These are phyloP conservation scores for Lineus longissimus DNA, from an alignment of 1,140 invertebrate species.

Conservation along the genomic window DNA sequence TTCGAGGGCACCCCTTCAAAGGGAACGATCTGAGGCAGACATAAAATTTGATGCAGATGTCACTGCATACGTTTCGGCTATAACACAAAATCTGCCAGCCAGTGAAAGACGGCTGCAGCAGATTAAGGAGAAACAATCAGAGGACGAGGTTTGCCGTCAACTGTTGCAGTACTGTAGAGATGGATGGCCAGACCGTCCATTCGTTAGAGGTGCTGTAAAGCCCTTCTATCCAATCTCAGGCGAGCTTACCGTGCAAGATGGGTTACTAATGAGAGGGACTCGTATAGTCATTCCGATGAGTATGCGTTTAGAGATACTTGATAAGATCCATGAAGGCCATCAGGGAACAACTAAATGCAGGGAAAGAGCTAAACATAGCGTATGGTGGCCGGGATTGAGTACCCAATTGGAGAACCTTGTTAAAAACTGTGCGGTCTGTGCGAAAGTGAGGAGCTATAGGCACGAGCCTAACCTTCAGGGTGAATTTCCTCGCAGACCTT, in stretches of 20 bases:
- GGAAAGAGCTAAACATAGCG: conserved; percentile 4
- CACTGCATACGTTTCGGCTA: neutral
- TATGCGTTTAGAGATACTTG: conserved; percentile 33
- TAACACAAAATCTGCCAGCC: neutral
- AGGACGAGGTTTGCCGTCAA: neutral
- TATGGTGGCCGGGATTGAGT: conserved; percentile 3
- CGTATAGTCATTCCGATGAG: conserved; percentile 32
- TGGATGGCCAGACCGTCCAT: neutral
- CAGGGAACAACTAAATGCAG: conserved; percentile 30
- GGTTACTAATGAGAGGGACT: conserved; percentile 22
- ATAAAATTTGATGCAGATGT: neutral
- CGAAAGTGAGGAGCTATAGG: too few relatives aligned
- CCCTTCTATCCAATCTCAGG: neutral
- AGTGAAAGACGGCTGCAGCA: neutral
- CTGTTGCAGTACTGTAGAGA: neutral
- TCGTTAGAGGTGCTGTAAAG: neutral
- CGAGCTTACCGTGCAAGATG: neutral
- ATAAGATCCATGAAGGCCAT: conserved; percentile 39
- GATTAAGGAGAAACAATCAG: neutral
- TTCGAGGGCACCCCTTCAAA: conserved; percentile 5
- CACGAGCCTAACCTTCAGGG: too few relatives aligned
- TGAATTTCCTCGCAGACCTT: neutral
- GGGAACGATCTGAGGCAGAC: too few relatives aligned
- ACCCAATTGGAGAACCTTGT: too few relatives aligned
- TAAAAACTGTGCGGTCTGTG: too few relatives aligned